Conservation (phyloP, 2,888 invertebrate species). For the Alcis repandata region DNA sequence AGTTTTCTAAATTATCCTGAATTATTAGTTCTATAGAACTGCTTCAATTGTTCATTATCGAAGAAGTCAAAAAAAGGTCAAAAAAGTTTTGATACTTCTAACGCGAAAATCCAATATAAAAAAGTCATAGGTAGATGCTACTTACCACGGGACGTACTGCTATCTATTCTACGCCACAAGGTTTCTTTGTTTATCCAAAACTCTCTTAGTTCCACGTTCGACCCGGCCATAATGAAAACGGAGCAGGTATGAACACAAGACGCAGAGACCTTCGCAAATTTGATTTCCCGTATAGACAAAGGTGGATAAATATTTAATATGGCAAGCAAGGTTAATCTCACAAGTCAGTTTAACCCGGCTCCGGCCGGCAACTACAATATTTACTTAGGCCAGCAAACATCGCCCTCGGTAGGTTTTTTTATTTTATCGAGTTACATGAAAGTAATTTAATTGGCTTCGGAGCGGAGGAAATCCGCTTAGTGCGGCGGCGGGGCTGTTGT, state of each 20-base stretch:
- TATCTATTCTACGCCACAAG: background rate
- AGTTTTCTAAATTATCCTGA: no score
- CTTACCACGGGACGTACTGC: no score
- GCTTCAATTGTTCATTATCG: no score
- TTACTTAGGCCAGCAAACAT: slow-evolving; percentile 60
- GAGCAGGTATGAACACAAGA: slow-evolving; percentile 12
- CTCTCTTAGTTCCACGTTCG: background rate
- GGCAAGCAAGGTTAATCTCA: slow-evolving; percentile 61
- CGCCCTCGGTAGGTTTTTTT: slow-evolving; percentile 42
- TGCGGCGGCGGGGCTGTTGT: slow-evolving; percentile 14
- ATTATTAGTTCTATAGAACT: no score
- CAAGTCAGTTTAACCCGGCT: slow-evolving; percentile 54
- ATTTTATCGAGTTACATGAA: slow-evolving; percentile 48
- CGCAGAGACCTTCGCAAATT: slow-evolving; percentile 37
- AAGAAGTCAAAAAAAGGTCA: no score
- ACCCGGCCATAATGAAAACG: background rate
- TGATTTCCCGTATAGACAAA: slow-evolving; percentile 49
- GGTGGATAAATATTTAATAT: slow-evolving; percentile 61
- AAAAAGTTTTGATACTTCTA: no score
- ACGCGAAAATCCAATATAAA: no score
- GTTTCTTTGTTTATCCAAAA: slow-evolving; percentile 7
- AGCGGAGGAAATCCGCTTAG: slow-evolving; percentile 37
- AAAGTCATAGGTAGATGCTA: no score
- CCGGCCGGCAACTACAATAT: slow-evolving; percentile 59
- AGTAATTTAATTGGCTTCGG: slow-evolving; percentile 45